Evolutionary conservation across 1,140 invertebrate species (phyloP).

Genomic region (Procambarus clarkii): DNA sequence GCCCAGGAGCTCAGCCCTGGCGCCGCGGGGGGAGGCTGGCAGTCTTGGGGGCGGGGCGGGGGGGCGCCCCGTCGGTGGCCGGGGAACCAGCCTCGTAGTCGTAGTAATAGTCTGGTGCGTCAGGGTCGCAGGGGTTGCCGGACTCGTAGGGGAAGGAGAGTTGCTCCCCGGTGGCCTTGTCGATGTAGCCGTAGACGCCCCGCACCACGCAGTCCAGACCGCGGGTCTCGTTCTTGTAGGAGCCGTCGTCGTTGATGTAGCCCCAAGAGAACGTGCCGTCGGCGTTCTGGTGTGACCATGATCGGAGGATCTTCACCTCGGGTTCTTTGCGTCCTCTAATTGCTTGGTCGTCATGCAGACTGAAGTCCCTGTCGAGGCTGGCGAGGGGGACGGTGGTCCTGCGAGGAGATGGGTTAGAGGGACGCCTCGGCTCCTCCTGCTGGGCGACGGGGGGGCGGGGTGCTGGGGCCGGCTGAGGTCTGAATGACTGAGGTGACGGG

Average conservation of each 20-base stretch:
- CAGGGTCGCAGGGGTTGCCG: slow-evolving; percentile 86
- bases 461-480: not conserved
- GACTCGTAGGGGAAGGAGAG: slow-evolving; percentile 91
- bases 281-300: slow-evolving; percentile 72
- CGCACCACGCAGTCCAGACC: slow-evolving; percentile 90
- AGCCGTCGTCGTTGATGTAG: slow-evolving; percentile 90
- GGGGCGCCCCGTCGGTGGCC: too few relatives aligned
- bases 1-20: not conserved
- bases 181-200: slow-evolving; percentile 91
- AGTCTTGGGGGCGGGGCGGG: not conserved
- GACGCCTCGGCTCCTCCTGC: not conserved
- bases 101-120: slow-evolving; percentile 57
- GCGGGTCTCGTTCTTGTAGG: slow-evolving; percentile 90
- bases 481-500: not conserved
- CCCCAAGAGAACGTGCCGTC: slow-evolving; percentile 91
- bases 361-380: slow-evolving; percentile 46
- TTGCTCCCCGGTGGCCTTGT: slow-evolving; percentile 88
- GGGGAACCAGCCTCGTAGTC: slow-evolving; percentile 1
- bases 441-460: not conserved
- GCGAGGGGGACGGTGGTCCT: not conserved
- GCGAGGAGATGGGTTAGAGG: not conserved
- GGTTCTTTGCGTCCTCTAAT: slow-evolving; percentile 62
- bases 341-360: not conserved
- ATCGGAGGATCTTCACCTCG: slow-evolving; percentile 65
- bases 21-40: not conserved